A percentile compares a stretch with the other conserved stretches of the same genome.
These are phyloP conservation scores for Gyps fulvus DNA, from an alignment of 2,113 vertebrate genomes.

Conservation along the genomic window DNA sequence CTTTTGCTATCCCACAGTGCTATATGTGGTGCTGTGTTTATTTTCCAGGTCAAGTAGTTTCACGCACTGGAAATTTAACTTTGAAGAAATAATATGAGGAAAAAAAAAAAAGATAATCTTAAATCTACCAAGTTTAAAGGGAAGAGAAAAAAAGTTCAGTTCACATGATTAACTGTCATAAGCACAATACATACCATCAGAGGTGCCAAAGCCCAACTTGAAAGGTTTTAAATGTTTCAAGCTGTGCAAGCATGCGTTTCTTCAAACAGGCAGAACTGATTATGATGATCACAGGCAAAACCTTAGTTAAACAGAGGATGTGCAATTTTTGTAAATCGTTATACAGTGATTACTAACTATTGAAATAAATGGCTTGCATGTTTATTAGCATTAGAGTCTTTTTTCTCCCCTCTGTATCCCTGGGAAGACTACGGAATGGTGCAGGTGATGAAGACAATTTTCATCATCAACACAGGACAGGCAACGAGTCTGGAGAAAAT, in stretches of 20 bases:
- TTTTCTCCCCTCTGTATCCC: neutral
- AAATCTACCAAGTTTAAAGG: conserved; percentile 57
- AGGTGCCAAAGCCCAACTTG: conserved; percentile 65
- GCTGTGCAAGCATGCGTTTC: conserved; percentile 65
- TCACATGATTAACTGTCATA: conserved; percentile 73
- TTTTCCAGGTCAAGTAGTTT: conserved; percentile 47
- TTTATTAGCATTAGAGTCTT: conserved; percentile 50
- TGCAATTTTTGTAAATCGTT: conserved; percentile 59
- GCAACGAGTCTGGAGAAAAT: neutral
- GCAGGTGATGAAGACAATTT: neutral
- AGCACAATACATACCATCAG: conserved; percentile 55
- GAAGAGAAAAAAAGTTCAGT: conserved; percentile 37
- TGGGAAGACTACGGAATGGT: neutral
- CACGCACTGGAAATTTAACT: conserved; percentile 49
- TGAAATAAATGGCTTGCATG: conserved; percentile 37
- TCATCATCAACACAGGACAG: neutral
- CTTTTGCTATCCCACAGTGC: neutral
- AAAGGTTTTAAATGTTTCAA: conserved; percentile 74
- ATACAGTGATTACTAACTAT: conserved; percentile 23
- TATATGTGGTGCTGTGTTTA: neutral
- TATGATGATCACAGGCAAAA: conserved; percentile 58
- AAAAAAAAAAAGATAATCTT: conserved; percentile 34
- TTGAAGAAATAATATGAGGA: conserved; percentile 46
- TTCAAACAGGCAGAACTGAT: conserved; percentile 63
- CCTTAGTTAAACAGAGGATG: conserved; percentile 56